phyloP scores from a whole-genome alignment of 2,888 invertebrate genomes.

The Julus scanicus region DNA sequence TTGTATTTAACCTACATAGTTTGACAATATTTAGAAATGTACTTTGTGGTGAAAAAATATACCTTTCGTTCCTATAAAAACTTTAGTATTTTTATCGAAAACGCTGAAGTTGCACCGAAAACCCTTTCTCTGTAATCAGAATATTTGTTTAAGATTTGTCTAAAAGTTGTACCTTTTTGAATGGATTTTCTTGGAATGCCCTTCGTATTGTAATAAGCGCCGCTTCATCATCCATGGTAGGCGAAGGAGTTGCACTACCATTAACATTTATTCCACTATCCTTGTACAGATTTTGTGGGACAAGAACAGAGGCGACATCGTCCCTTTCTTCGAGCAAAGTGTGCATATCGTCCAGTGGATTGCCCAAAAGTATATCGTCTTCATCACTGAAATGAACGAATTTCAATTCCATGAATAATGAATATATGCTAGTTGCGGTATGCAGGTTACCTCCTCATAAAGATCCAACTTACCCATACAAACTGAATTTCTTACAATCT shows the following conservation, averaged over 20 bases:
- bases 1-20: not conserved
- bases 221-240: constrained; percentile 54
- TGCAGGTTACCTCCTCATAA: not conserved
- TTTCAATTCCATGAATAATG: not conserved
- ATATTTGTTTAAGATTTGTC: not conserved
- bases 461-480: constrained; percentile 58
- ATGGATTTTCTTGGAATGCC: constrained; percentile 61
- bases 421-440: not conserved
- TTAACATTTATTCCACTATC: constrained; percentile 40
- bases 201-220: constrained; percentile 59
- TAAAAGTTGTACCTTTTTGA: constrained; percentile 61
- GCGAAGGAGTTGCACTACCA: constrained; percentile 55
- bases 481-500: constrained; percentile 60
- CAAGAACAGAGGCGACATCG: constrained; percentile 35
- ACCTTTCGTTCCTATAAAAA: too few relatives aligned
- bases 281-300: constrained; percentile 17
- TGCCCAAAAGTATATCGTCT: constrained; percentile 5
- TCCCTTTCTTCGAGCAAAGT: constrained; percentile 4
- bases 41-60: too few relatives aligned
- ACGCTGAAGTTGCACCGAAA: too few relatives aligned
- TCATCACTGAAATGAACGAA: not conserved
- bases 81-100: too few relatives aligned
- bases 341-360: constrained; percentile 13
- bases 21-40: too few relatives aligned
- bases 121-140: not conserved